phyloP scores from a whole-genome alignment of 2,888 invertebrate species.

The Calephelis perditalis region DNA sequence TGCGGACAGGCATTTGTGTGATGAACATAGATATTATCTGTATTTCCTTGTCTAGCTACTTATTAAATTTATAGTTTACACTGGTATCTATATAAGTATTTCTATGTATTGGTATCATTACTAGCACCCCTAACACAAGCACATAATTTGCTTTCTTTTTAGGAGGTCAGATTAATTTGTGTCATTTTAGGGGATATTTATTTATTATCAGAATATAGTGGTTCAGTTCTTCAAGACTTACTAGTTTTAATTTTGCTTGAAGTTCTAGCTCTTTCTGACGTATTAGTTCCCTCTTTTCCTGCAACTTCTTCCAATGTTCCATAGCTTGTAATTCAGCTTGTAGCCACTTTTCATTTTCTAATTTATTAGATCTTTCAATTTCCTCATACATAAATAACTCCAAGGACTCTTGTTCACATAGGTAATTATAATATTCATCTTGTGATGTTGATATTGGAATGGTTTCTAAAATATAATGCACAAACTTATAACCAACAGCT shows the following conservation, averaged over 20 bases:
- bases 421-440: constrained; percentile 70
- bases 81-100: too few species aligned
- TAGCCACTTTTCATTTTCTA: constrained; percentile 82
- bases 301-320: constrained; percentile 80
- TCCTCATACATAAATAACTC: constrained; percentile 73
- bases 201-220: too few species aligned
- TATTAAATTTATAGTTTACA: too few species aligned
- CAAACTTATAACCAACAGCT: too few species aligned
- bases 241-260: constrained; percentile 74
- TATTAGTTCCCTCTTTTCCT: constrained; percentile 74
- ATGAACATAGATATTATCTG: too few species aligned
- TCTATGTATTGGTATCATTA: too few species aligned
- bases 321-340: constrained; percentile 81
- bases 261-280: constrained; percentile 78
- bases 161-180: too few species aligned
- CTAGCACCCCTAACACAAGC: too few species aligned
- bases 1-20: too few species aligned
- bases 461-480: background rate
- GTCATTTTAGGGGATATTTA: too few species aligned
- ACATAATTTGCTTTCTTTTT: too few species aligned
- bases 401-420: constrained; percentile 70
- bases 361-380: constrained; percentile 71
- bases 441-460: constrained; percentile 9
- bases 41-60: too few species aligned
- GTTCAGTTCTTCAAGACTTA: constrained; percentile 33